Conservation (phyloP, 2,113 vertebrate genomes). For the Hyperoodon ampullatus region DNA sequence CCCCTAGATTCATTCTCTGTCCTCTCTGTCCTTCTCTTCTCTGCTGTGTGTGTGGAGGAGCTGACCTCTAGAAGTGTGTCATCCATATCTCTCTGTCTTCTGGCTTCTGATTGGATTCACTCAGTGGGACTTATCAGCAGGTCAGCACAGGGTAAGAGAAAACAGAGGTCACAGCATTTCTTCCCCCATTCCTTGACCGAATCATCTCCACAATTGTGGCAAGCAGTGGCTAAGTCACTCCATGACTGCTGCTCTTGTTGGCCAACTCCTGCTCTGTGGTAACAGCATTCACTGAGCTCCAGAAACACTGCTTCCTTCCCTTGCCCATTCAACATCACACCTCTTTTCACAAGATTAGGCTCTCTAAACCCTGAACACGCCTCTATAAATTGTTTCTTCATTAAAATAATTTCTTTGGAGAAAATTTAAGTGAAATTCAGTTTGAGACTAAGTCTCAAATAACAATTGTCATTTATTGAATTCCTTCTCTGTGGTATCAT, state of each 20-base stretch:
- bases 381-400: neutral
- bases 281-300: neutral
- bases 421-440: neutral
- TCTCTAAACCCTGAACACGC: neutral
- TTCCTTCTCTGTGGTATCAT: neutral
- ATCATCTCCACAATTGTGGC: neutral
- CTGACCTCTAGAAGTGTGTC: neutral
- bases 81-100: neutral
- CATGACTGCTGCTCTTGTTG: neutral
- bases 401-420: neutral
- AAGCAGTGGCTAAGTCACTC: neutral
- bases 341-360: neutral
- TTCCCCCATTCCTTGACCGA: neutral
- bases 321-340: neutral
- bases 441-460: neutral
- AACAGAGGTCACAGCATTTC: neutral
- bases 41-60: rapidly evolving
- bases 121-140: neutral
- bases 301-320: neutral
- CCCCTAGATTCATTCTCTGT: neutral
- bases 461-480: neutral
- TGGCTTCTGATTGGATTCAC: neutral
- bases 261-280: neutral
- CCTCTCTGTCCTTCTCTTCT: neutral
- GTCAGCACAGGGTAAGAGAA: neutral